A percentile compares a stretch with the other conserved stretches of the same genome.
Conservation (phyloP, 37 sponge, comb jelly and placozoan species). For the Amphimedon queenslandica region DNA sequence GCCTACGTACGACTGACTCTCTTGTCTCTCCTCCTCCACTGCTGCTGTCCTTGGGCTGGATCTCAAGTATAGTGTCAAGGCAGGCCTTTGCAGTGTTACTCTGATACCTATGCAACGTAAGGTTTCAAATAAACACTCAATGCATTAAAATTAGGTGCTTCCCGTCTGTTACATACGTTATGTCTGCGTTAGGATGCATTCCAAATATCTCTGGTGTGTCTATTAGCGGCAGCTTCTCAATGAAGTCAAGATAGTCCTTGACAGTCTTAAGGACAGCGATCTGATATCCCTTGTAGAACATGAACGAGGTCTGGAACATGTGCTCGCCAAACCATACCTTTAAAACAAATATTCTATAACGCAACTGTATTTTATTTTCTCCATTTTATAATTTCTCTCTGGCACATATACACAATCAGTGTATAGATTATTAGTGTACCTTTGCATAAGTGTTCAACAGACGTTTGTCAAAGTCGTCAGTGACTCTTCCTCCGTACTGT, state of each 20-base stretch:
- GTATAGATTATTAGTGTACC: slow-evolving; percentile 36
- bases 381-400: too few relatives aligned
- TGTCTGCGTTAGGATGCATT: slow-evolving; percentile 98
- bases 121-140: background rate
- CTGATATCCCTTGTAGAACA: slow-evolving; percentile 94
- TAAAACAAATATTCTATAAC: background rate
- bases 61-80: slow-evolving; percentile 91
- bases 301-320: slow-evolving; percentile 90
- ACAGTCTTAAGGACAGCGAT: slow-evolving; percentile 78
- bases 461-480: slow-evolving; percentile 94
- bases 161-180: slow-evolving; percentile 90
- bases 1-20: slow-evolving; percentile 86
- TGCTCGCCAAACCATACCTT: slow-evolving; percentile 91
- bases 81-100: slow-evolving; percentile 82
- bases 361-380: background rate
- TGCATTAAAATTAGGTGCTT: too few relatives aligned
- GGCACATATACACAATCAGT: background rate
- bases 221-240: slow-evolving; percentile 85
- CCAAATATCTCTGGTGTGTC: slow-evolving; percentile 99
- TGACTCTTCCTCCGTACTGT: slow-evolving; percentile 97
- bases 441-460: slow-evolving; percentile 89
- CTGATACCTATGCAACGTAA: slow-evolving; percentile 63
- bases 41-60: slow-evolving; percentile 97
- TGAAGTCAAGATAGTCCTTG: slow-evolving; percentile 85
- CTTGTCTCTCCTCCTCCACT: slow-evolving; percentile 97